Conservation (phyloP, 2,797 vertebrate species). For the Hozukius guyotensis region DNA sequence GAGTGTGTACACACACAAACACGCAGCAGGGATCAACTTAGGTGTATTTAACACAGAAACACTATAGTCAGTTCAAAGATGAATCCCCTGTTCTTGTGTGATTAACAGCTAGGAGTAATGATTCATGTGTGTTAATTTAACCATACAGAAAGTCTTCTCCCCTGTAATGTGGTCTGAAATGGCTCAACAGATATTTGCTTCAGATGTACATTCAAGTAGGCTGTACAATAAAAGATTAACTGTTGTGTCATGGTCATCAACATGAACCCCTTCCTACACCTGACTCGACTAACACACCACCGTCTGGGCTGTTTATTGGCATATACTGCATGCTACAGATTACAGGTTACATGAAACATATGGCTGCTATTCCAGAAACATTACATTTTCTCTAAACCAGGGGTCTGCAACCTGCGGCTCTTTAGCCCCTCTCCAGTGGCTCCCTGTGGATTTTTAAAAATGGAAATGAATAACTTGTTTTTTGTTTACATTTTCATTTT, state of each 20-base stretch:
- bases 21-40: slow-evolving; percentile 29
- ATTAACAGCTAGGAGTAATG: neutral
- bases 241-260: neutral
- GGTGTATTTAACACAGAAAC: slow-evolving; percentile 9
- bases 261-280: neutral
- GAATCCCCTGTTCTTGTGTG: neutral
- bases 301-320: neutral
- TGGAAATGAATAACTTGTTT: no score
- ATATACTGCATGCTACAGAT: neutral
- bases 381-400: neutral
- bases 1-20: neutral
- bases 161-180: neutral
- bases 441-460: no score
- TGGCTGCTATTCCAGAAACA: neutral
- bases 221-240: neutral
- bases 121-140: neutral
- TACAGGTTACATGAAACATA: neutral
- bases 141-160: neutral
- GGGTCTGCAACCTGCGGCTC: no score
- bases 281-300: neutral
- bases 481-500: no score
- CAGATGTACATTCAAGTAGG: neutral
- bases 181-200: neutral
- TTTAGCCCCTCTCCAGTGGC: no score
- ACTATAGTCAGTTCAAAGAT: neutral